phyloP scores from a whole-genome alignment of 2,797 vertebrate species.

The Ateles fusciceps region DNA sequence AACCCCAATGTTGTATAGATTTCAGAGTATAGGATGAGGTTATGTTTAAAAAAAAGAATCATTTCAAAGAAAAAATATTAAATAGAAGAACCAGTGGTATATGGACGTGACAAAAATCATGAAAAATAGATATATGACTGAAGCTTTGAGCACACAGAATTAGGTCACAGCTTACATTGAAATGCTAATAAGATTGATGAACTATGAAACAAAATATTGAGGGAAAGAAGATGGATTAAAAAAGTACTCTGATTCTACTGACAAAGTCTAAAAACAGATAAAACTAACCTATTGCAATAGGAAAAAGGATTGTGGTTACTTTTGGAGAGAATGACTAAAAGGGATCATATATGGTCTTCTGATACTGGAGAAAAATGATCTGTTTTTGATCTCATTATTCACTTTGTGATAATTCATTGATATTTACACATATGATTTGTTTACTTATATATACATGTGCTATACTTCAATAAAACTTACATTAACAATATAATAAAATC shows the following conservation, averaged over 20 bases:
- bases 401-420: neutral
- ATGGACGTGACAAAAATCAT: neutral
- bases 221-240: neutral
- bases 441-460: neutral
- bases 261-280: neutral
- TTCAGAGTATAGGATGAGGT: neutral
- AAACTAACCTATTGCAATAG: neutral
- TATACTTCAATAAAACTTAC: neutral
- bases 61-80: constrained; percentile 5
- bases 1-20: neutral
- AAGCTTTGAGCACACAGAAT: neutral
- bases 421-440: neutral
- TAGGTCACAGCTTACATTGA: neutral
- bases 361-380: neutral
- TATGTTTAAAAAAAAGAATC: neutral
- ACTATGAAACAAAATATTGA: neutral
- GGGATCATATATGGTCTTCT: neutral
- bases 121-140: neutral
- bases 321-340: neutral
- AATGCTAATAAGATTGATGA: neutral
- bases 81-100: neutral
- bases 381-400: neutral
- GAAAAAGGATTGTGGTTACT: neutral
- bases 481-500: neutral
- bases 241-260: neutral